These are phyloP conservation scores for Lasaia peninsularis DNA, from an alignment of 1,140 invertebrate species.

Conservation along the genomic window DNA sequence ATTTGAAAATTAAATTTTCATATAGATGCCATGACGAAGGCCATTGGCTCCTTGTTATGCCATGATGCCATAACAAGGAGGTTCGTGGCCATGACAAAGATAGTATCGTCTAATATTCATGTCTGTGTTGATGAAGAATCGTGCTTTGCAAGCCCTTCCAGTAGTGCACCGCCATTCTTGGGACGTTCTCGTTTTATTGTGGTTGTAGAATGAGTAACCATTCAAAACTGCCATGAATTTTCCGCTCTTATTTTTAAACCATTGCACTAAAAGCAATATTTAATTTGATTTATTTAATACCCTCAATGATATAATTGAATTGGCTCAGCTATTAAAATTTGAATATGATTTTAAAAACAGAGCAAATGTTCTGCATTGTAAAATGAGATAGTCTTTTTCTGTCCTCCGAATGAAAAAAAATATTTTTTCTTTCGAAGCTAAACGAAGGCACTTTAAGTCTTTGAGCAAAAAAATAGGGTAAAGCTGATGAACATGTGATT, in stretches of 20 bases:
- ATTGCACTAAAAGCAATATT: background rate
- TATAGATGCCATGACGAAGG: conserved; percentile 10
- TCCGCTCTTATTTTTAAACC: background rate
- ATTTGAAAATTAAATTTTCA: background rate
- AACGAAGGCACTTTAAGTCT: too few relatives aligned
- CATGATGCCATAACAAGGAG: conserved; percentile 31
- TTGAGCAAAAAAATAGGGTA: too few relatives aligned
- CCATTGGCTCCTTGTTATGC: too few relatives aligned
- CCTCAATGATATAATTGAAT: background rate
- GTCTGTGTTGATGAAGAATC: conserved; percentile 19
- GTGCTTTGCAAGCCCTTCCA: conserved; percentile 13
- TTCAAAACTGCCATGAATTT: conserved; percentile 4
- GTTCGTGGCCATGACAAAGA: conserved; percentile 26
- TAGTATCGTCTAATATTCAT: conserved; percentile 2
- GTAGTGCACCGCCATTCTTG: conserved; percentile 18
- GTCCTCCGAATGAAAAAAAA: too few relatives aligned
- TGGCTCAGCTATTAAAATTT: background rate
- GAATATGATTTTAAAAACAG: too few relatives aligned
- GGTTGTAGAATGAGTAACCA: conserved; percentile 6
- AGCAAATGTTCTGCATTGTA: too few relatives aligned
- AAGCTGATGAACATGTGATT: too few relatives aligned
- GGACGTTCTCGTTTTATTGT: background rate
- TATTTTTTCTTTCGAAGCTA: too few relatives aligned
- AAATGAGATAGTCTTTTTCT: too few relatives aligned
- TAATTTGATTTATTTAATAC: too few relatives aligned